phyloP scores from a whole-genome alignment of 2,113 vertebrate species.

The Alexandromys fortis region DNA sequence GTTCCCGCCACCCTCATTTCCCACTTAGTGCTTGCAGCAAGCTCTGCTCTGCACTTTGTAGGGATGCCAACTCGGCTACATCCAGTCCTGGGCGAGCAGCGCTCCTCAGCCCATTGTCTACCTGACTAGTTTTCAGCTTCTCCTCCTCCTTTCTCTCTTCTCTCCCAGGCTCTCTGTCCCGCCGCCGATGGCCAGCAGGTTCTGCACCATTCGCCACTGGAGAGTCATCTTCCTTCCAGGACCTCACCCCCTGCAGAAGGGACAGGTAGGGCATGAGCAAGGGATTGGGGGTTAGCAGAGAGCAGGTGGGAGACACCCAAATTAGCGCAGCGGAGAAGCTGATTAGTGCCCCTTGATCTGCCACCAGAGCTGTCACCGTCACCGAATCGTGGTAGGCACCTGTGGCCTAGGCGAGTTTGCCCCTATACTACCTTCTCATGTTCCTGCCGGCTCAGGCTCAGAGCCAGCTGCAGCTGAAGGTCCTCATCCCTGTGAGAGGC shows the following conservation, averaged over 20 bases:
- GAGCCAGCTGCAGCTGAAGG: constrained; percentile 95
- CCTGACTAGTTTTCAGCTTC: constrained; percentile 87
- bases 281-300: constrained; percentile 6
- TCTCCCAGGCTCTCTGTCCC: constrained; percentile 85
- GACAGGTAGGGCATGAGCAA: background rate
- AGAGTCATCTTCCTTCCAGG: constrained; percentile 91
- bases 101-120: background rate
- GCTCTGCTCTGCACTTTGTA: background rate
- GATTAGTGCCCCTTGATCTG: constrained; percentile 60
- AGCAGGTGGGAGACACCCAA: constrained; percentile 47
- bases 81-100: background rate
- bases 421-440: constrained; percentile 91
- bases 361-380: constrained; percentile 43
- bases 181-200: constrained; percentile 69
- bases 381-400: background rate
- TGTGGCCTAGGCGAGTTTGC: background rate
- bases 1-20: background rate
- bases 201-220: constrained; percentile 84
- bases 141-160: constrained; percentile 89
- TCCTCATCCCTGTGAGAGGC: constrained; percentile 94
- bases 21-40: background rate
- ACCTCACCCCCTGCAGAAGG: constrained; percentile 90
- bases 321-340: constrained; percentile 51
- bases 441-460: constrained; percentile 95
- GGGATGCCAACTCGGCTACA: background rate